Evolutionary conservation across 2,113 vertebrate genomes (phyloP).

Genomic region (Calyptommatus sinebrachiatus): DNA sequence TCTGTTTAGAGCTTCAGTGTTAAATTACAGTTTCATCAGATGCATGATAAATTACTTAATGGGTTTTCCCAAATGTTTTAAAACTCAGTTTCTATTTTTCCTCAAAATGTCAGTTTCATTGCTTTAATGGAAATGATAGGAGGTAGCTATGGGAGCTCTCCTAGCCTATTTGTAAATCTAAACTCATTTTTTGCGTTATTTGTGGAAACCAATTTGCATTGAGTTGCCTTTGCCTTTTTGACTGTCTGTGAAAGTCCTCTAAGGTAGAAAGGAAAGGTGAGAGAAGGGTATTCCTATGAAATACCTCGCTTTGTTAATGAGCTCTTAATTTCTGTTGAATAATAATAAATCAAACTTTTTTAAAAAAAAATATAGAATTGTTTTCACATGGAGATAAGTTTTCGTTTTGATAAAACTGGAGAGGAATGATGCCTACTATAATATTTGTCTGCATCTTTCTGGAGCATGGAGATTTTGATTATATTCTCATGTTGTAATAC

Average conservation of each 20-base stretch:
- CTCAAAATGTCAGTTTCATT: conserved; percentile 14
- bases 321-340: neutral
- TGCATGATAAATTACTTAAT: conserved; percentile 53
- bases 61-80: conserved; percentile 56
- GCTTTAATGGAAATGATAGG: conserved; percentile 29
- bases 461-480: no score
- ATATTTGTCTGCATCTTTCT: no score
- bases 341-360: neutral
- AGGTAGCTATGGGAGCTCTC: conserved; percentile 19
- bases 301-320: neutral
- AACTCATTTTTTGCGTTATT: neutral
- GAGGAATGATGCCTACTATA: no score
- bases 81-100: conserved; percentile 47
- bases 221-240: neutral
- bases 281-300: accelerated
- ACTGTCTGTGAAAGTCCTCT: accelerated
- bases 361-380: no score
- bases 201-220: neutral
- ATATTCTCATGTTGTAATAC: no score
- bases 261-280: neutral
- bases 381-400: no score
- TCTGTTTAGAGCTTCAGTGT: conserved; percentile 51
- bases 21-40: conserved; percentile 60
- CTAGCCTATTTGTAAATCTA: accelerated
- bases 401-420: no score